Base-by-base conservation (phyloP, 2,113 vertebrate species). In the Xerus inauris region DNA sequence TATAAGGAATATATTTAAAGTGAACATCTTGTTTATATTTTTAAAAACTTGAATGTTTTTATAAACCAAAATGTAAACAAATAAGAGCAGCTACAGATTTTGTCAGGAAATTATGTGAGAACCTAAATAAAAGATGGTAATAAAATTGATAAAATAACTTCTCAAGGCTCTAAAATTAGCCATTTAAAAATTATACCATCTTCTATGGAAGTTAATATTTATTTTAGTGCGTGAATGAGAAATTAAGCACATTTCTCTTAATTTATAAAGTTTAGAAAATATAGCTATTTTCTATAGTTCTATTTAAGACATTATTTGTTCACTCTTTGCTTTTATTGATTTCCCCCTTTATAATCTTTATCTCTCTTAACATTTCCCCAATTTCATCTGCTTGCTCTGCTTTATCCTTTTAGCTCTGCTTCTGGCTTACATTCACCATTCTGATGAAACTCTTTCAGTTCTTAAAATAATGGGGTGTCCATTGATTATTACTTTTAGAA, bases 321-420 rank as follows among this genome's bases (percentile, higher is more conserved):
- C 12, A 57, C 24, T 45, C 16, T 51, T 84, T 73, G 0, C 59
- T 64, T 73, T 72, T n/a, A 42, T 57, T 64, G 1, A 24, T 32
- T 42, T 76, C 45, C 12, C 22, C 4, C 24, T 19, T 40, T 84
- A 42, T n/a, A 65, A 7, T 38, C 35, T 85, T 71, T 26, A 38
- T 45, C 24, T 7, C 2, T 79, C 3, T 40, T 75, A 8, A 8
- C 3, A 65, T 76, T 69, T 17, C n/a, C 2, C 40, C 14, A 75
- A 1, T 76, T 2, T 71, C 22, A 1, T 42, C 47, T 19, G 8
- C 10, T 19, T 45, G 0, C 12, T 59, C 8, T 91, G 0, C 1
- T 67, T 83, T 84, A 47, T 1, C 7, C 0, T 40, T 19, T n/a
- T 62, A 83, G 4, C 57, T 81, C 6, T 75, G 12, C 9, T 49